These are phyloP conservation scores for Motacilla tschutschensis DNA, from an alignment of 2,113 vertebrate genomes.

Conservation along the genomic window DNA sequence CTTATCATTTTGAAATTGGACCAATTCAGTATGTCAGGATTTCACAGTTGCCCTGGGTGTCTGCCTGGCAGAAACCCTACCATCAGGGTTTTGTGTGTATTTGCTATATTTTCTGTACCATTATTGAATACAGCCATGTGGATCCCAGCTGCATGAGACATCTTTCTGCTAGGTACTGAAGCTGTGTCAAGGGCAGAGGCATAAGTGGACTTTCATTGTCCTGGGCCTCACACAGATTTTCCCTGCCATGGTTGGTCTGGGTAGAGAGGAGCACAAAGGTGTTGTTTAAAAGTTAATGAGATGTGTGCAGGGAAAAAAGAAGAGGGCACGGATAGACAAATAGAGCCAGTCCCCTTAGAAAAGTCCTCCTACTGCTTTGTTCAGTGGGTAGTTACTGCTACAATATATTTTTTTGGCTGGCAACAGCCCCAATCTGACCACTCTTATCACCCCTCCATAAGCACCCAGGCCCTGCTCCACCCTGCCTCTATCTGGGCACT, in stretches of 20 bases:
- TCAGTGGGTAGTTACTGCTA: background rate
- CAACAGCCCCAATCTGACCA: background rate
- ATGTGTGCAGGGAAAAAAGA: background rate
- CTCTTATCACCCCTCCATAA: constrained; percentile 20
- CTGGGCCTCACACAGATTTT: background rate
- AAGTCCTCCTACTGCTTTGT: background rate
- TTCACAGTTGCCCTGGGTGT: background rate
- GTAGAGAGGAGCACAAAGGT: background rate
- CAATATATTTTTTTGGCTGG: background rate
- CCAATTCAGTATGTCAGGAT: background rate
- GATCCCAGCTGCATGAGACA: background rate
- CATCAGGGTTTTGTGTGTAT: background rate
- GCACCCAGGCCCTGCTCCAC: background rate
- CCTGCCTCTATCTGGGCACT: background rate
- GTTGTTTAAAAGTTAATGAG: background rate
- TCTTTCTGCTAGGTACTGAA: background rate
- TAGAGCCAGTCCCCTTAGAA: background rate
- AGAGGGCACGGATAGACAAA: background rate
- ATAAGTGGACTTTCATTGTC: background rate
- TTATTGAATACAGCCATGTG: background rate
- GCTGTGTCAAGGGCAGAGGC: background rate
- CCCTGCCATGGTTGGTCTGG: background rate
- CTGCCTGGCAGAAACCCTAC: background rate
- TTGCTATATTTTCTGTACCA: background rate
- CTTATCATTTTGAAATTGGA: background rate